Base-by-base conservation (phyloP, 2,888 invertebrate species). In the Platycheirus albimanus region DNA sequence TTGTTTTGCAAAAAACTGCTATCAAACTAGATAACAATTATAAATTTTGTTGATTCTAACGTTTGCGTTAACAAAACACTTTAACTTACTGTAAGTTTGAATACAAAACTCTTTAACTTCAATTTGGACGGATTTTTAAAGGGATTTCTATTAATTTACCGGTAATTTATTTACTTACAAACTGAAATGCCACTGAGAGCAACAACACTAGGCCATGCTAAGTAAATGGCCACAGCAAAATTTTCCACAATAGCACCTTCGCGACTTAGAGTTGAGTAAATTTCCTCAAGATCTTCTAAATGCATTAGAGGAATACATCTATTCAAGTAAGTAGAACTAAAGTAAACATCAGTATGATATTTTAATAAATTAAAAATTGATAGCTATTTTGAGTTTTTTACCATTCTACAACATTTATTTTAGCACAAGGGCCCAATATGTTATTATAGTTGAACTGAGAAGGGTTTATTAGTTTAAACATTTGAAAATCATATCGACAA, bases 161-260 rank as follows among this genome's bases (percentile, higher is more conserved):
- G n/a, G 2, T 0, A 15, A 1, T 52, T 17, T 7, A 28, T 28
- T 17, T n/a, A 45, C 87, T 92, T 93, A 97, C 97, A 93, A 88
- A 97, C 93, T 80, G 97, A 94, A 79, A 97, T 91, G 84, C 95
- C 94, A 69, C 96, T 94, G 87, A 97, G 93, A 33, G 94, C 94
- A 56, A 96, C 92, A 91, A 98, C 95, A 89, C 96, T 94, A 88
- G 93, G 94, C 97, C 97, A 97, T 24, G 96, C 95, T 83, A 94
- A 94, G 88, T 97, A 97, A 7, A 98, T 91, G 19, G 41, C 41
- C 3, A 41, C 13, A 13, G 13, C n/a, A 15, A 41, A 41, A 13
- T 13, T 41, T 41, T 41, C 41, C 13, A 15, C 15, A 41, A 41
- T 2, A 24, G 3, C 3, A 4, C 13, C 13, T 15, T 41, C 15